Evolutionary conservation across 1,140 invertebrate species (phyloP).

Genomic region (Drosophila lacertosa): DNA sequence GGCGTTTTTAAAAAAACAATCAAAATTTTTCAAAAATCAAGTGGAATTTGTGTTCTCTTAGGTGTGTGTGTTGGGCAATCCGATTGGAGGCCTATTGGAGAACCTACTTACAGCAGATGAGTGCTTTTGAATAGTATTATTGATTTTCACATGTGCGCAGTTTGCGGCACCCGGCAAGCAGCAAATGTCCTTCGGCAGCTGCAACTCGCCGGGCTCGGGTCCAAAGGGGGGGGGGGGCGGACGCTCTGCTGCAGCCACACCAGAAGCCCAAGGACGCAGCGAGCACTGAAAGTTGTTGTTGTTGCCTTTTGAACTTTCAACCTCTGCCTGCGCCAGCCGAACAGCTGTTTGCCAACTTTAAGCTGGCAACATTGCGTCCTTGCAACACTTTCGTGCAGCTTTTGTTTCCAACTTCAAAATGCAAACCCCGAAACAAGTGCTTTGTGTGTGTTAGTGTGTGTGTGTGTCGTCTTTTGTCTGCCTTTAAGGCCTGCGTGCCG

Average conservation of each 20-base stretch:
- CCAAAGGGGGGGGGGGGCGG: not conserved
- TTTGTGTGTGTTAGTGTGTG: conserved; percentile 19
- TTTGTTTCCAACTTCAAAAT: conserved; percentile 52
- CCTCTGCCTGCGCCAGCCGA: conserved; percentile 31
- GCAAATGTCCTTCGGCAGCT: conserved; percentile 64
- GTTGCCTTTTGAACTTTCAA: conserved; percentile 60
- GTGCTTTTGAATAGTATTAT: conserved; percentile 34
- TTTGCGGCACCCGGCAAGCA: conserved; percentile 38
- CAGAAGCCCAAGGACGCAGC: conserved; percentile 55
- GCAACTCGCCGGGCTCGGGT: conserved; percentile 28
- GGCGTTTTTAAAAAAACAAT: conserved; percentile 25
- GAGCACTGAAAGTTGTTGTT: not conserved
- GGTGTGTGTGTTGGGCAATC: conserved; percentile 57
- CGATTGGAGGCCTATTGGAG: not conserved
- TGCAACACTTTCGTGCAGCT: conserved; percentile 43
- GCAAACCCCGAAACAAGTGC: conserved; percentile 51
- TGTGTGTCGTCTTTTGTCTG: conserved; percentile 9
- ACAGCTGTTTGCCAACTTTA: conserved; percentile 59
- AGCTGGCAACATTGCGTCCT: conserved; percentile 34
- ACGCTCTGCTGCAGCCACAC: conserved; percentile 40
- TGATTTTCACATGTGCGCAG: conserved; percentile 60
- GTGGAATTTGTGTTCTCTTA: conserved; percentile 39
- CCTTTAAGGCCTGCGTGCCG: conserved; percentile 4
- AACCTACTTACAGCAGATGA: not conserved
- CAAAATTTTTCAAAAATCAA: conserved; percentile 39